A percentile compares a stretch with the other conserved stretches of the same genome.
phyloP scores from a whole-genome alignment of 2,888 invertebrate species.

The Tholera decimalis region DNA sequence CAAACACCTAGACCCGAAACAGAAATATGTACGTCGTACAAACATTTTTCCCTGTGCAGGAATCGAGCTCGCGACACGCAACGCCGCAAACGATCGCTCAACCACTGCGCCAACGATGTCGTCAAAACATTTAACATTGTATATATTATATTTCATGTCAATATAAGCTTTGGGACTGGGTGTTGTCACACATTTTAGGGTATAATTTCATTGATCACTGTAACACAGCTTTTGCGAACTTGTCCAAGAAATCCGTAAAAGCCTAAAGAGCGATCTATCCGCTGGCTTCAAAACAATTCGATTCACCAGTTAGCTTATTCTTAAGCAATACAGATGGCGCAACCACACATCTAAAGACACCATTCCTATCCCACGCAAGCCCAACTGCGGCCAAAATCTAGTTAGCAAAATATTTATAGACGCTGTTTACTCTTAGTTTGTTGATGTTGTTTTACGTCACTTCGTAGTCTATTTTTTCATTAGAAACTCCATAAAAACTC shows the following conservation, averaged over 20 bases:
- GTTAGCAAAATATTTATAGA: slow-evolving; percentile 50
- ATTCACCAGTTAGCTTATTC: not conserved
- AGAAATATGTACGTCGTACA: too few species aligned
- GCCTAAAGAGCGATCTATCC: not conserved
- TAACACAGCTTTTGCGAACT: not conserved
- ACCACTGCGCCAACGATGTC: too few species aligned
- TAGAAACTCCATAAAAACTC: slow-evolving; percentile 3
- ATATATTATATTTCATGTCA: too few species aligned
- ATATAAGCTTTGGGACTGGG: not conserved
- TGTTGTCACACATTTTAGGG: not conserved
- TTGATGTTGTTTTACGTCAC: slow-evolving; percentile 43
- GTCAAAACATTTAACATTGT: too few species aligned
- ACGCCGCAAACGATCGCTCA: too few species aligned
- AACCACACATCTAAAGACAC: slow-evolving; percentile 50
- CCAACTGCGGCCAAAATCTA: slow-evolving; percentile 48
- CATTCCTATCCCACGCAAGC: slow-evolving; percentile 32
- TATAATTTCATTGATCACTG: not conserved
- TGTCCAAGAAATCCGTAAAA: not conserved
- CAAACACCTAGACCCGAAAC: too few species aligned
- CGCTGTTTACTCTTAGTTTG: slow-evolving; percentile 38
- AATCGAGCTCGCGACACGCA: too few species aligned
- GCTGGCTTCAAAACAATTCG: not conserved
- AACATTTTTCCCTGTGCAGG: too few species aligned
- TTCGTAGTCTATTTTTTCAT: slow-evolving; percentile 11
- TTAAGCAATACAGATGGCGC: slow-evolving; percentile 44